phyloP scores from a whole-genome alignment of 2,113 vertebrate species.

The Pleuronectes platessa region DNA sequence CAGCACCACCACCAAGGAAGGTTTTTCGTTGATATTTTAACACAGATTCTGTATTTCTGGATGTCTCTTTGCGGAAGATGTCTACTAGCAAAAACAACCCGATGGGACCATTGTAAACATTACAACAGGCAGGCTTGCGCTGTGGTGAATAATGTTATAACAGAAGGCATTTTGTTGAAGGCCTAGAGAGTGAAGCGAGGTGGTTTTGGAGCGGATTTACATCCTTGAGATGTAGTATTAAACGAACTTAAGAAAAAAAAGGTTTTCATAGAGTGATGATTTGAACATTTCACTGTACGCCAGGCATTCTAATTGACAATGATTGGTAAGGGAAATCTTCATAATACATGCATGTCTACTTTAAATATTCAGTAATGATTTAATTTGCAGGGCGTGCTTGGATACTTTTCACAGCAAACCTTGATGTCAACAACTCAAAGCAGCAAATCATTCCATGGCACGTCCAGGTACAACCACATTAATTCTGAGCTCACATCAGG shows the following conservation, averaged over 20 bases:
- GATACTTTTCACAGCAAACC: neutral
- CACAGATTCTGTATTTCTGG: no score
- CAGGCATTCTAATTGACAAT: neutral
- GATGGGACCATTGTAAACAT: neutral
- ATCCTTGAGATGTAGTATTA: neutral
- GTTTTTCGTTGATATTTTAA: no score
- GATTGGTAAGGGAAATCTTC: neutral
- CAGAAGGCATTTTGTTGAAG: conserved; percentile 15
- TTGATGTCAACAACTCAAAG: neutral
- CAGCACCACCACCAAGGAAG: no score
- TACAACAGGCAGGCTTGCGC: neutral
- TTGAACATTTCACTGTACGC: neutral
- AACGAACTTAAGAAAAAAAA: neutral
- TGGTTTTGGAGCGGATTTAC: conserved; percentile 1
- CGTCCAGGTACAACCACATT: conserved; percentile 16
- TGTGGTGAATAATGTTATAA: no score
- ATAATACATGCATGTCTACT: neutral
- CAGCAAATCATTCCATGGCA: conserved; percentile 7
- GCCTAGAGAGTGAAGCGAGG: neutral
- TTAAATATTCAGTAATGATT: conserved; percentile 14
- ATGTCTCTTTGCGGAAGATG: no score
- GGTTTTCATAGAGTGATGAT: neutral
- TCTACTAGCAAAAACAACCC: no score
- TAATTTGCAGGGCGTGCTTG: neutral
- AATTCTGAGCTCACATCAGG: neutral